Evolutionary conservation across 1,140 invertebrate genomes (phyloP).

Genomic region (Procambarus virginalis): DNA sequence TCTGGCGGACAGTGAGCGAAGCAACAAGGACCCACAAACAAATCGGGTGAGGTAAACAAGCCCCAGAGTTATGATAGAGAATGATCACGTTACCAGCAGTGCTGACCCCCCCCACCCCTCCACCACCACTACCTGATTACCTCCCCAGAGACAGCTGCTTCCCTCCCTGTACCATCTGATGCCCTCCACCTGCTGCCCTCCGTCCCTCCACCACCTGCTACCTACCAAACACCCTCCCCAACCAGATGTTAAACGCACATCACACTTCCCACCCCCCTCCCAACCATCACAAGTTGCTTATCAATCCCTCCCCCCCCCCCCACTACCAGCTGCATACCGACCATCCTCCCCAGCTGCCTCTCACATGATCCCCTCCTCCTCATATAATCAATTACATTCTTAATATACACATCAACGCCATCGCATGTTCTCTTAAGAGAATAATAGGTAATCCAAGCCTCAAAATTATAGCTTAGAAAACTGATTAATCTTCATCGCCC

Average conservation of each 20-base stretch:
- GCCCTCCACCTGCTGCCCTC: not conserved
- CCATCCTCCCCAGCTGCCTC: not conserved
- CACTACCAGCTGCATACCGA: too few species aligned
- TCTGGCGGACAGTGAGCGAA: not conserved
- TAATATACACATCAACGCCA: too few species aligned
- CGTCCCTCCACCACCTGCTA: not conserved
- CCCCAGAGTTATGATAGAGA: not conserved
- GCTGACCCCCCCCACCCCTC: not conserved
- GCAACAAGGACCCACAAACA: not conserved
- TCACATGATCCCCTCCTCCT: not conserved
- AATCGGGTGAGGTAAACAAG: not conserved
- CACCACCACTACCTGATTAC: not conserved
- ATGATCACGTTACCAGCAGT: not conserved
- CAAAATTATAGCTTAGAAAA: too few species aligned
- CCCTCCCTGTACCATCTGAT: not conserved
- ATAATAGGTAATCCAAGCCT: too few species aligned
- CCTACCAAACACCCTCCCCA: not conserved
- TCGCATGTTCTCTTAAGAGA: too few species aligned
- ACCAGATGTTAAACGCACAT: not conserved
- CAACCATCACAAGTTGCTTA: too few species aligned
- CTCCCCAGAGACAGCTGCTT: not conserved
- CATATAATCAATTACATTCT: too few species aligned
- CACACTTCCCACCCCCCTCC: too few species aligned
- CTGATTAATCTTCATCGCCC: too few species aligned
- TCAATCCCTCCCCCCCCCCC: too few species aligned